Percentiles rank a stretch among this genome's conserved stretches.
Evolutionary conservation across 1,140 invertebrate genomes (phyloP).

Genomic region (Psix sp.): DNA sequence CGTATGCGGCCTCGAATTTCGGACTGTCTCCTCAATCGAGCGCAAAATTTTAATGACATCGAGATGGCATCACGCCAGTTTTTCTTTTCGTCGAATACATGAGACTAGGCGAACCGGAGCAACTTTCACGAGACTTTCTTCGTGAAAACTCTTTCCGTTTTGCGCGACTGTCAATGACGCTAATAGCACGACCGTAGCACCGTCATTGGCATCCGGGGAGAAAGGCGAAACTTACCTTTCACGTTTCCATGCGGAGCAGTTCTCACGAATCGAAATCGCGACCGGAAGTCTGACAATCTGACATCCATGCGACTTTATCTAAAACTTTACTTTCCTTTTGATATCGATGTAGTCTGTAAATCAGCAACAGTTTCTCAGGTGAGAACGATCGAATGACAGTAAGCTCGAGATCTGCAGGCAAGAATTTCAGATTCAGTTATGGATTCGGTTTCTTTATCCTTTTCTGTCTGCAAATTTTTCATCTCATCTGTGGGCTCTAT

Average conservation of each 20-base stretch:
- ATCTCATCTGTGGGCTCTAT: constrained; percentile 28
- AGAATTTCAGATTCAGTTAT: constrained; percentile 37
- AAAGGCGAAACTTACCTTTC: constrained; percentile 59
- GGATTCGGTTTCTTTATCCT: constrained; percentile 12
- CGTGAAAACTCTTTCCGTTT: constrained; percentile 58
- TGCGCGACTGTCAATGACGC: constrained; percentile 29
- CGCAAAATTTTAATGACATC: constrained; percentile 28
- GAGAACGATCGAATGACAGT: constrained; percentile 1
- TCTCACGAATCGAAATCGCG: constrained; percentile 57
- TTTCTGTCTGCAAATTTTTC: constrained; percentile 21
- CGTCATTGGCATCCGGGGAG: constrained; percentile 52
- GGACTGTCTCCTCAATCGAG: neutral
- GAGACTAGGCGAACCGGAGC: constrained; percentile 49
- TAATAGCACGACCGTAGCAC: constrained; percentile 50
- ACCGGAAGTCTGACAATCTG: constrained; percentile 42
- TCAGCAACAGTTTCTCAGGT: constrained; percentile 10
- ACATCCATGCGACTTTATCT: constrained; percentile 40
- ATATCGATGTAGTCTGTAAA: constrained; percentile 33
- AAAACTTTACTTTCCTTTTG: constrained; percentile 52
- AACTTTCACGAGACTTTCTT: constrained; percentile 59
- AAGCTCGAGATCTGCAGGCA: constrained; percentile 4
- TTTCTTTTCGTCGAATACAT: constrained; percentile 47
- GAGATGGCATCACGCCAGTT: constrained; percentile 44
- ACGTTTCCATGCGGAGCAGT: constrained; percentile 35
- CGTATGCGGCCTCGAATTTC: neutral